These are phyloP conservation scores for Vulpes lagopus DNA, from an alignment of 2,113 vertebrate genomes.

Conservation along the genomic window DNA sequence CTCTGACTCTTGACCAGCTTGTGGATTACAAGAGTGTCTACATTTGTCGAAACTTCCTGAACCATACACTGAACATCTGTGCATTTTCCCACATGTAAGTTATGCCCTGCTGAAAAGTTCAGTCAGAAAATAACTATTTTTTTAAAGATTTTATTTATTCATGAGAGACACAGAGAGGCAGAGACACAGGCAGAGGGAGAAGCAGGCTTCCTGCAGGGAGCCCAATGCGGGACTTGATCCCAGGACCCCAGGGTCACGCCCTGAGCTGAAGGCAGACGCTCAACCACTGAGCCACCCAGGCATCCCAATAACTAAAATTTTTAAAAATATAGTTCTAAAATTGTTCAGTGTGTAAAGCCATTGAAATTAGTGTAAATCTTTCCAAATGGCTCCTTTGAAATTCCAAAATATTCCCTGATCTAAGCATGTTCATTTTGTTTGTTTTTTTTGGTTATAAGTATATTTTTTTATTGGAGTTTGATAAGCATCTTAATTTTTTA, in stretches of 20 bases:
- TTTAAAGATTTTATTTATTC: too few relatives aligned
- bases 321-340: conserved; percentile 1
- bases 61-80: neutral
- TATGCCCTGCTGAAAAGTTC: neutral
- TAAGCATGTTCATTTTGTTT: neutral
- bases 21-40: neutral
- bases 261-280: too few relatives aligned
- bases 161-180: too few relatives aligned
- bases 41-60: neutral
- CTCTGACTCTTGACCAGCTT: neutral
- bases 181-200: too few relatives aligned
- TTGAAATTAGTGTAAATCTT: neutral
- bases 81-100: neutral
- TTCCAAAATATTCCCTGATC: neutral
- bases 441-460: too few relatives aligned
- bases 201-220: too few relatives aligned
- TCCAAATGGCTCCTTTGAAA: neutral
- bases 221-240: too few relatives aligned
- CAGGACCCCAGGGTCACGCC: too few relatives aligned
- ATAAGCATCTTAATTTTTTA: neutral
- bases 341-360: neutral
- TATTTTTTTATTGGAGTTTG: too few relatives aligned
- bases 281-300: too few relatives aligned
- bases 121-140: neutral
- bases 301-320: neutral